Base-by-base conservation (phyloP, 2,113 vertebrate genomes). In the Copsychus sechellarum region DNA sequence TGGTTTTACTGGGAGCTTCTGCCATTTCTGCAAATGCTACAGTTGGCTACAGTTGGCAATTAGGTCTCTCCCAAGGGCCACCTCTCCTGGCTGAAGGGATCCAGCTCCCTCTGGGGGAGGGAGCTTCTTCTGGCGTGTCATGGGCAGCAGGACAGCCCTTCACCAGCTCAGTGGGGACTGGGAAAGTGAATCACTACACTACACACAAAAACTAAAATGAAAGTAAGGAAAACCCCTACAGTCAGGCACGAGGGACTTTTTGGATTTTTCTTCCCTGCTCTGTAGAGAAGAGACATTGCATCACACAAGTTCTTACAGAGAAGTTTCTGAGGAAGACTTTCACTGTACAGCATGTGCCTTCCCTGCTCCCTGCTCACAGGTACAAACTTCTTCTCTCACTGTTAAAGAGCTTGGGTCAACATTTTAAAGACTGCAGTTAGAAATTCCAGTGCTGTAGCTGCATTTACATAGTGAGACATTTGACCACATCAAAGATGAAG, bases 261-360 rank as follows among this genome's bases (percentile, higher is more conserved):
- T 28, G 9, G 11, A 50, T 40, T 73, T 53, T 33, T 33, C 25
- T 29, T 2, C 45, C n/a, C 43, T 40, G 36, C 25, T 21, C 8
- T 84, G 86, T 61, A 64, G 60, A 66, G 90, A 93, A 91, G 89
- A 66, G 38, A 14, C 8, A 14, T 74, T 94, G 76, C 67, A 60
- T 62, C 60, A 78, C 38, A 14, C 0, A 0, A 42, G 53, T 24
- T 72, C 58, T 38, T 17, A n/a, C 43, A 38, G 29, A 62, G 38
- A 58, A 53, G 71, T 71, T 90, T 87, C 78, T 77, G 72, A 70
- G 93, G 94, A 96, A 95, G 80, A 79, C 57, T 85, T 91, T 87
- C 81, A 65, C 87, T 34, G 58, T 36, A 24, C 19, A 19, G 45
- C 2, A 42, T 1, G 12, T 43, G 50, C 21, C 29, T 53, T 65